Conservation (phyloP, 2,113 vertebrate genomes). For the Girardinichthys multiradiatus region DNA sequence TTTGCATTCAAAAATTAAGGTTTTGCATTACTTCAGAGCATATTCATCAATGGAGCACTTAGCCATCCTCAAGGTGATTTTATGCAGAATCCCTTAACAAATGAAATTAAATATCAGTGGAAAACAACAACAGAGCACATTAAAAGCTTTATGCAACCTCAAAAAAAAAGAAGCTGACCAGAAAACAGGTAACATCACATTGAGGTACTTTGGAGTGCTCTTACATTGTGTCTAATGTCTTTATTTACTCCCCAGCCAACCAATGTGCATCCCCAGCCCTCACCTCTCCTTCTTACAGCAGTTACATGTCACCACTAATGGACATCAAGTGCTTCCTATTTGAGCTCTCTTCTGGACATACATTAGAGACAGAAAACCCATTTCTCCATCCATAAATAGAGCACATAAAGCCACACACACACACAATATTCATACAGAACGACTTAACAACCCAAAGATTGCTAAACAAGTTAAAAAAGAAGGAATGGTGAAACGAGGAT, state of each 20-base stretch:
- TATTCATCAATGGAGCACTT: constrained; percentile 26
- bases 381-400: constrained; percentile 64
- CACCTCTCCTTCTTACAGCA: constrained; percentile 58
- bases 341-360: constrained; percentile 63
- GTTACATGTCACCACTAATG: constrained; percentile 81
- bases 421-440: constrained; percentile 46
- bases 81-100: constrained; percentile 52
- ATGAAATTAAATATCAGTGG: constrained; percentile 64
- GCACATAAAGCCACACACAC: constrained; percentile 2
- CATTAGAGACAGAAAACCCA: constrained; percentile 73
- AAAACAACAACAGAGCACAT: constrained; percentile 57
- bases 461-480: constrained; percentile 78
- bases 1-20: constrained; percentile 37
- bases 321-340: constrained; percentile 81
- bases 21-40: constrained; percentile 44
- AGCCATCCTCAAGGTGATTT: neutral
- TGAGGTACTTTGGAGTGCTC: constrained; percentile 63
- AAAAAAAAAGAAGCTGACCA: constrained; percentile 30
- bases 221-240: constrained; percentile 67
- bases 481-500: constrained; percentile 71
- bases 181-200: constrained; percentile 67
- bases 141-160: constrained; percentile 68
- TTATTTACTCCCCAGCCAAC: constrained; percentile 49
- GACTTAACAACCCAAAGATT: constrained; percentile 81
- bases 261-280: constrained; percentile 44